phyloP scores from a whole-genome alignment of 2,113 vertebrate species.

The Heliornis fulica region DNA sequence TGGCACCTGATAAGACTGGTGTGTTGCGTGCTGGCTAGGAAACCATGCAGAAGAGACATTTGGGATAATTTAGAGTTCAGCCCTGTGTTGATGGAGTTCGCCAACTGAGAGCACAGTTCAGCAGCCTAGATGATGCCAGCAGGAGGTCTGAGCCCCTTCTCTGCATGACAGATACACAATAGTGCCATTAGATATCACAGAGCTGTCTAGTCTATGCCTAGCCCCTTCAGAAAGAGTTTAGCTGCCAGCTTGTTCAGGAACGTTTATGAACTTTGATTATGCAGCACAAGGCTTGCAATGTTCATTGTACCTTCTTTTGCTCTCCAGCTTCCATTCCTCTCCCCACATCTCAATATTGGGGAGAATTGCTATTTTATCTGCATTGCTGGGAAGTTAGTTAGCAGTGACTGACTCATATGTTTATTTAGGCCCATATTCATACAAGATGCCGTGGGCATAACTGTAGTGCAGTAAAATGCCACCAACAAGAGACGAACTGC shows the following conservation, averaged over 20 bases:
- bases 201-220: background rate
- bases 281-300: background rate
- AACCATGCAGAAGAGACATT: background rate
- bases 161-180: background rate
- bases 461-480: background rate
- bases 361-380: background rate
- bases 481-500: background rate
- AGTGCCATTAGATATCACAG: background rate
- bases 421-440: background rate
- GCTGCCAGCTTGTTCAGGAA: background rate
- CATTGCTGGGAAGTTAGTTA: background rate
- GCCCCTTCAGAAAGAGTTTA: background rate
- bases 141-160: background rate
- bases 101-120: background rate
- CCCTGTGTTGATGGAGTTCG: background rate
- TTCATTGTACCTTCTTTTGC: background rate
- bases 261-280: background rate
- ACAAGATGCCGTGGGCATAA: background rate
- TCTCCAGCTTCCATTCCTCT: background rate
- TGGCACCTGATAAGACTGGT: background rate
- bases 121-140: background rate
- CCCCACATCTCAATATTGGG: background rate
- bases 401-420: background rate
- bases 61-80: background rate
- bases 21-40: background rate